A percentile compares a stretch with the other conserved stretches of the same genome.
Evolutionary conservation across 2,888 invertebrate genomes (phyloP).

Genomic region (Cephus nigrinus): DNA sequence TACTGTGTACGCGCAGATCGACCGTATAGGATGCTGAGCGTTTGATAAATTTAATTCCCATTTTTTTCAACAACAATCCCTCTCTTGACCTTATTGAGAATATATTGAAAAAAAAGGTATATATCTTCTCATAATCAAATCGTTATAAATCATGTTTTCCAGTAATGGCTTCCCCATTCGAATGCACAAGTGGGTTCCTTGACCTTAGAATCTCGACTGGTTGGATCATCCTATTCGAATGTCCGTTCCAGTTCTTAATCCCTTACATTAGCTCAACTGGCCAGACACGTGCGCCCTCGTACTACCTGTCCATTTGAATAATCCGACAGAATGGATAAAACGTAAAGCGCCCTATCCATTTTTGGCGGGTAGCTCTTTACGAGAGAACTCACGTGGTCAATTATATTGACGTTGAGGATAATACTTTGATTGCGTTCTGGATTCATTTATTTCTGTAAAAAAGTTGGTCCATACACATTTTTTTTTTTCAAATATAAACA

Average conservation of each 20-base stretch:
- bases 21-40: neutral
- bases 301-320: conserved; percentile 35
- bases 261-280: conserved; percentile 26
- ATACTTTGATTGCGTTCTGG: neutral
- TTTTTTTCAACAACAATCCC: neutral
- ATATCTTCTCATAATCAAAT: neutral
- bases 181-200: conserved; percentile 20
- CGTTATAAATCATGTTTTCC: neutral
- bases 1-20: neutral
- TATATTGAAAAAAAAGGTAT: neutral
- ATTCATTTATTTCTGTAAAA: neutral
- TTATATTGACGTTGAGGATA: neutral
- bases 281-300: conserved; percentile 18
- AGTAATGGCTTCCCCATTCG: conserved; percentile 1
- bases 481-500: too few species aligned
- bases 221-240: conserved; percentile 21
- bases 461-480: neutral
- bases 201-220: conserved; percentile 25
- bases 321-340: conserved; percentile 29
- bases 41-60: neutral
- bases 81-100: neutral
- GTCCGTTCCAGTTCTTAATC: conserved; percentile 26
- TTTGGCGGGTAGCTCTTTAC: neutral
- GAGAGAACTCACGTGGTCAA: neutral
- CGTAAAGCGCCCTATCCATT: conserved; percentile 3